Conservation (phyloP, 2,888 invertebrate genomes). For the Disparrhopalites patrizii region DNA sequence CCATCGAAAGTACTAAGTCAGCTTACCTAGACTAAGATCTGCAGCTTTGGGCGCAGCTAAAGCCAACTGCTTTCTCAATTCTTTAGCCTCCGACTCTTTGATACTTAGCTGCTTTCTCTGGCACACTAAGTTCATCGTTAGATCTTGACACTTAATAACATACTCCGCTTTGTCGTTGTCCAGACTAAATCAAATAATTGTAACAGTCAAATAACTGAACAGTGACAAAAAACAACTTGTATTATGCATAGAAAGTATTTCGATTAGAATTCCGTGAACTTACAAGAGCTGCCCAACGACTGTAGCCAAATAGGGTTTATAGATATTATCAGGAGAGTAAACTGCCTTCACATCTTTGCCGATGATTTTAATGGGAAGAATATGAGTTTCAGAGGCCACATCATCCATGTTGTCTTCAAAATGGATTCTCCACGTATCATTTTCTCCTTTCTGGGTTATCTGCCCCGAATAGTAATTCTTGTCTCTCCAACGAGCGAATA, state of each 20-base stretch:
- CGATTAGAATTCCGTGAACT: slow-evolving; percentile 7
- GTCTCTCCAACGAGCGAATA: slow-evolving; percentile 66
- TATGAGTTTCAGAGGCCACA: slow-evolving; percentile 44
- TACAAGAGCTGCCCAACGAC: slow-evolving; percentile 47
- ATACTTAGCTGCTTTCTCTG: slow-evolving; percentile 41
- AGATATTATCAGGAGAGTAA: slow-evolving; percentile 42
- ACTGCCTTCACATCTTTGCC: slow-evolving; percentile 38
- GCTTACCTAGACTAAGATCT: slow-evolving; percentile 43
- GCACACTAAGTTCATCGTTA: slow-evolving; percentile 32
- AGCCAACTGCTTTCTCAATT: slow-evolving; percentile 34
- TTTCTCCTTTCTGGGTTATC: slow-evolving; percentile 58
- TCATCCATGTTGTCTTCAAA: slow-evolving; percentile 59
- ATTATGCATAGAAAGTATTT: neutral
- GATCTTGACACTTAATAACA: slow-evolving; percentile 26
- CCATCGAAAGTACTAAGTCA: slow-evolving; percentile 1
- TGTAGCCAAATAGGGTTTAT: slow-evolving; percentile 32
- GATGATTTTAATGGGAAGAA: slow-evolving; percentile 44
- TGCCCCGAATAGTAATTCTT: slow-evolving; percentile 64
- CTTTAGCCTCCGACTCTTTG: slow-evolving; percentile 43
- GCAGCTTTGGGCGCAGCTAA: slow-evolving; percentile 37
- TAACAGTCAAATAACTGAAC: neutral
- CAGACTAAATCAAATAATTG: slow-evolving; percentile 6
- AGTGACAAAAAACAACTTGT: neutral
- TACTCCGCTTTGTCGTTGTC: slow-evolving; percentile 29
- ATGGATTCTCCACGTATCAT: slow-evolving; percentile 60